Percentiles rank a stretch among this genome's conserved stretches.
Conservation (phyloP, 2,113 vertebrate species). For the Phainopepla nitens region DNA sequence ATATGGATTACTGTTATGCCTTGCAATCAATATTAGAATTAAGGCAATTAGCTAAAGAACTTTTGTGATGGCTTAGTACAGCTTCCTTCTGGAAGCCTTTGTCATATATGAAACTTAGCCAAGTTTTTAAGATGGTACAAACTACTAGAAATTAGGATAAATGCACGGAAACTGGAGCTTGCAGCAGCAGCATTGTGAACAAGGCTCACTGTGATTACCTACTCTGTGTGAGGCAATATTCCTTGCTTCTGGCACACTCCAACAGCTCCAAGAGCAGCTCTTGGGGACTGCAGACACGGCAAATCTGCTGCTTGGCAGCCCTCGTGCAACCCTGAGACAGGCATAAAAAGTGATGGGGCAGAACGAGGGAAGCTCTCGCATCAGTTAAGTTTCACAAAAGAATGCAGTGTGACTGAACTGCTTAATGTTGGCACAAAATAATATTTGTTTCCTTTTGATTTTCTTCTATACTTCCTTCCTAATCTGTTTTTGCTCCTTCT, state of each 20-base stretch:
- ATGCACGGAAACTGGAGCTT: neutral
- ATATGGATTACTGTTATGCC: neutral
- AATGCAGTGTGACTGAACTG: neutral
- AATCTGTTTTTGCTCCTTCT: neutral
- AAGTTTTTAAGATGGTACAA: neutral
- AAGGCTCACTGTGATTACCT: neutral
- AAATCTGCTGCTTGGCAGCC: neutral
- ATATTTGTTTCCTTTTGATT: neutral
- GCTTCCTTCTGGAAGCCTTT: neutral
- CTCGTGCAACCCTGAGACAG: fast-evolving
- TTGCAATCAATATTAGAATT: neutral
- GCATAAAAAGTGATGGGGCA: neutral
- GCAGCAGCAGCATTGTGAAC: neutral
- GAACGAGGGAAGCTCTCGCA: neutral
- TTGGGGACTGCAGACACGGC: neutral
- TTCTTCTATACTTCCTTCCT: neutral
- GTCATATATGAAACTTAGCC: neutral
- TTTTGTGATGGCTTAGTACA: neutral
- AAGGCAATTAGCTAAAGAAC: neutral
- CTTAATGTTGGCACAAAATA: neutral
- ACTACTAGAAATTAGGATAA: neutral
- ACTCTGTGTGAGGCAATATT: neutral
- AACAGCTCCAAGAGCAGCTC: neutral
- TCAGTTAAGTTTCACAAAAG: neutral
- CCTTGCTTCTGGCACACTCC: neutral